phyloP scores from a whole-genome alignment of 1,140 invertebrate species.

The Cherax quadricarinatus region DNA sequence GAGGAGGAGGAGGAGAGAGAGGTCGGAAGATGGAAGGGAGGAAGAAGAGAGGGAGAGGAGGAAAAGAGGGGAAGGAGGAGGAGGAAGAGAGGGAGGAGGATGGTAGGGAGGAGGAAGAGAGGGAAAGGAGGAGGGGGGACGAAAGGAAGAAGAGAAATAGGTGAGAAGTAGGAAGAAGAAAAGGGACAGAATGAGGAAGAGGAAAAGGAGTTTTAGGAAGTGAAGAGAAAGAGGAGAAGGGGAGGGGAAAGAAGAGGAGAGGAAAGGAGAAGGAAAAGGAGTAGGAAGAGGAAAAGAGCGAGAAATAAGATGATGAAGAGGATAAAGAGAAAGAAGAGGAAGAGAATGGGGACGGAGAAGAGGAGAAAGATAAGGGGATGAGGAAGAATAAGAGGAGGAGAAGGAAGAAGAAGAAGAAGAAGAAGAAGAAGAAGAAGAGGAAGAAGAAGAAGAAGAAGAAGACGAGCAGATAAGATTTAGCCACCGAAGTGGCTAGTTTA shows the following conservation, averaged over 20 bases:
- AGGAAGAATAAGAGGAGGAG: not conserved
- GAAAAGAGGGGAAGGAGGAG: not conserved
- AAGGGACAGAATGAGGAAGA: too few species aligned
- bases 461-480: too few species aligned
- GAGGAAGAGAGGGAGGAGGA: not conserved
- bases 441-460: not conserved
- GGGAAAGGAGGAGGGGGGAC: not conserved
- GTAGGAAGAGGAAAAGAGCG: not conserved
- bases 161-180: too few species aligned
- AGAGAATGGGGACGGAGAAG: too few species aligned
- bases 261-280: not conserved
- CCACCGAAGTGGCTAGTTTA: too few species aligned
- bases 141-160: not conserved
- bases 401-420: not conserved
- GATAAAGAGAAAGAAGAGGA: not conserved
- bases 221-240: not conserved
- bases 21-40: too few species aligned
- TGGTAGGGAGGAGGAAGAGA: not conserved
- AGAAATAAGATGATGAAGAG: too few species aligned
- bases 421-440: not conserved
- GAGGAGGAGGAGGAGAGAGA: too few species aligned
- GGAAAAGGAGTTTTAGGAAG: too few species aligned
- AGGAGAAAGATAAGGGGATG: not conserved
- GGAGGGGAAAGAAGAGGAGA: not conserved
- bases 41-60: too few species aligned